Conservation (phyloP, 2,888 invertebrate genomes). For the Coleophora flavipennella region DNA sequence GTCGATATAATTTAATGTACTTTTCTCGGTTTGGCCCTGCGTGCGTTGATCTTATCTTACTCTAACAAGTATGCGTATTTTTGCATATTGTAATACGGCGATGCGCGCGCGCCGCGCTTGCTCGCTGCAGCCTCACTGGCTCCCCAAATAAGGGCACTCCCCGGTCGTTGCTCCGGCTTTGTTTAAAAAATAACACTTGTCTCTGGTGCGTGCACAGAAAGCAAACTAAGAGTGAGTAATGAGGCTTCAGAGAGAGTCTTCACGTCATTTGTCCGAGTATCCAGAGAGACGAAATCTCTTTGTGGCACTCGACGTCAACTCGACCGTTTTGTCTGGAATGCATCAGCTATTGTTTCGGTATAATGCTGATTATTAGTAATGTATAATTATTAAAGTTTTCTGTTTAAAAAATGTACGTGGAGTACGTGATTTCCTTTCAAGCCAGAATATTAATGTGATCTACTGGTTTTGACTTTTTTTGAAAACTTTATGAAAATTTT, state of each 20-base stretch:
- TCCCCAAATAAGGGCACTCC: conserved; percentile 54
- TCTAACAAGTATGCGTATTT: background rate
- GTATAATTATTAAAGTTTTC: too few relatives aligned
- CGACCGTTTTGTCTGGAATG: conserved; percentile 1
- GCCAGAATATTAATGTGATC: too few relatives aligned
- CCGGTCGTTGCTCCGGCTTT: conserved; percentile 58
- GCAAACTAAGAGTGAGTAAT: conserved; percentile 41
- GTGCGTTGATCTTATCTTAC: too few relatives aligned
- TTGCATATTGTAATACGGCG: background rate
- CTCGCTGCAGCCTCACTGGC: conserved; percentile 32
- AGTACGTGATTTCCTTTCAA: too few relatives aligned
- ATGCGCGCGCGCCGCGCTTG: conserved; percentile 1
- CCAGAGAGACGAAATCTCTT: conserved; percentile 26
- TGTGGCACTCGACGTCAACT: conserved; percentile 6
- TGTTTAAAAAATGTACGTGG: too few relatives aligned
- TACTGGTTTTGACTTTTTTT: too few relatives aligned
- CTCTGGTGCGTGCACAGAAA: conserved; percentile 51
- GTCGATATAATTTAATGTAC: too few relatives aligned
- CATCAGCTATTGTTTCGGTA: conserved; percentile 1
- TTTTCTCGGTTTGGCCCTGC: too few relatives aligned
- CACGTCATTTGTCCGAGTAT: conserved; percentile 28
- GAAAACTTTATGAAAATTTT: too few relatives aligned
- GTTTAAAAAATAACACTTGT: conserved; percentile 58
- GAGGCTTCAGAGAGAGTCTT: conserved; percentile 26
- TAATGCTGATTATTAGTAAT: background rate